Conservation (phyloP, 2,888 invertebrate species). For the Periphyllus acericola region DNA sequence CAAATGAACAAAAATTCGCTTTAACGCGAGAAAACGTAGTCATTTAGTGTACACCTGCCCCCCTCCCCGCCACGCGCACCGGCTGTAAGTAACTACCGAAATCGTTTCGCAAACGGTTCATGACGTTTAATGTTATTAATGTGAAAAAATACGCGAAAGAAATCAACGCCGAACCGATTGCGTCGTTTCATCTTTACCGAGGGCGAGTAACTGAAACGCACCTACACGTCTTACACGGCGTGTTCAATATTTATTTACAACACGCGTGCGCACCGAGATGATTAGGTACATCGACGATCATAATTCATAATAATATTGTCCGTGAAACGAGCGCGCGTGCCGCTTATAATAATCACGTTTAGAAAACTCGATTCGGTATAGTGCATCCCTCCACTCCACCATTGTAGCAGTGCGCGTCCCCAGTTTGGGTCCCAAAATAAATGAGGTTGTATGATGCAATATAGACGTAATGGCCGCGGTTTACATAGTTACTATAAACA, state of each 20-base stretch:
- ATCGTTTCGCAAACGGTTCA: background rate
- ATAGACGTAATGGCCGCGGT: too few relatives aligned
- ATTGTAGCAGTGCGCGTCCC: too few relatives aligned
- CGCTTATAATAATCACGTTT: background rate
- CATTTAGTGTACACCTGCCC: background rate
- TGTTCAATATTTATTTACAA: too few relatives aligned
- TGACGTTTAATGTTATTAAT: background rate
- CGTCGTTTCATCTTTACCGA: too few relatives aligned
- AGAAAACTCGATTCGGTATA: background rate
- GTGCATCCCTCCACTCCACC: background rate
- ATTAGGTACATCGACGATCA: background rate
- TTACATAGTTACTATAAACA: too few relatives aligned
- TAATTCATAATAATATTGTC: too few relatives aligned
- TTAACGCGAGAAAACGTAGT: background rate
- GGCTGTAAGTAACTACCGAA: slow-evolving; percentile 19
- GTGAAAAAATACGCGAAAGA: background rate
- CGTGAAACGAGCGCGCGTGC: too few relatives aligned
- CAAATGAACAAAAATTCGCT: slow-evolving; percentile 3
- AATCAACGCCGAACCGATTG: background rate
- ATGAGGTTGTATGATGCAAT: too few relatives aligned
- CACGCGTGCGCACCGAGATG: background rate
- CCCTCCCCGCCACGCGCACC: background rate
- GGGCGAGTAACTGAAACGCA: too few relatives aligned
- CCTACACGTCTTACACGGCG: too few relatives aligned
- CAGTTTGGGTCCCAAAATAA: too few relatives aligned